A percentile compares a stretch with the other conserved stretches of the same genome.
These are phyloP conservation scores for Megalops atlanticus DNA, from an alignment of 2,113 vertebrate species.

Conservation along the genomic window DNA sequence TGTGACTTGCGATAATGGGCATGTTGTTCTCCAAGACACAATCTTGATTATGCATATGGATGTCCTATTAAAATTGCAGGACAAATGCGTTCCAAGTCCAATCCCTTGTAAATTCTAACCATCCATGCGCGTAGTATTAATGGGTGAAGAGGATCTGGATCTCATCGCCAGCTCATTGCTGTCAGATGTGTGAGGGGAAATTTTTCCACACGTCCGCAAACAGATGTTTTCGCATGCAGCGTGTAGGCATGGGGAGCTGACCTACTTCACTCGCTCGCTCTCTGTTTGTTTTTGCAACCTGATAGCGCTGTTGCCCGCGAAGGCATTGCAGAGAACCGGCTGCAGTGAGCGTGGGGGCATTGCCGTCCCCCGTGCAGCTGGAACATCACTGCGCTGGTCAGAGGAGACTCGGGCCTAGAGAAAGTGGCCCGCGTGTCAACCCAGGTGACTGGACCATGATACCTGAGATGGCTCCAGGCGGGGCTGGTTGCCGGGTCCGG, in stretches of 20 bases:
- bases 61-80: not conserved
- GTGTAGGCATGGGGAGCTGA: not conserved
- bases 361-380: too few species aligned
- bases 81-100: not conserved
- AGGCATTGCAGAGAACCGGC: not conserved
- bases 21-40: too few species aligned
- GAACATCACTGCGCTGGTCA: too few species aligned
- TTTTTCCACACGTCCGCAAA: not conserved
- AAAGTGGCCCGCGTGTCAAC: constrained; percentile 5
- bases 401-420: not conserved
- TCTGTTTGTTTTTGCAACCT: not conserved
- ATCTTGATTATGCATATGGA: not conserved
- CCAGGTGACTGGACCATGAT: constrained; percentile 2
- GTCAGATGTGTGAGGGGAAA: not conserved
- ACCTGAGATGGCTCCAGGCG: constrained; percentile 3
- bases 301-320: not conserved
- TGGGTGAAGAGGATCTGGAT: not conserved
- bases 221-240: not conserved
- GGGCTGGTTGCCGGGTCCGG: not conserved
- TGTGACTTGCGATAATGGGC: too few species aligned
- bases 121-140: not conserved
- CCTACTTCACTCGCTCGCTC: not conserved
- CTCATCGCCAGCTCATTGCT: not conserved
- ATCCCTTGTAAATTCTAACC: not conserved
- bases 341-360: not conserved